Conservation (phyloP, 2,888 invertebrate genomes). For the Hypsopygia costalis region DNA sequence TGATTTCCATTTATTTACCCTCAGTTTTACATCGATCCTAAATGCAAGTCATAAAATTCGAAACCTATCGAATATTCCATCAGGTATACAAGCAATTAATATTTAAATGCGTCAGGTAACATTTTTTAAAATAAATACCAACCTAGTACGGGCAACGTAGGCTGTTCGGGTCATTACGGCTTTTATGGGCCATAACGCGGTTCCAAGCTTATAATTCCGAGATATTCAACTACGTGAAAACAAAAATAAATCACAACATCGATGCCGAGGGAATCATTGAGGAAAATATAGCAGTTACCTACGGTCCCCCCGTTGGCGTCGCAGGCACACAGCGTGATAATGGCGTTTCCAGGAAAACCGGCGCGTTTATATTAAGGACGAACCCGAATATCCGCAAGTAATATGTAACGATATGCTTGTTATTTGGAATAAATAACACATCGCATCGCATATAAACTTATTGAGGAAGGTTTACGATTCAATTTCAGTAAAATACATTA, state of each 20-base stretch:
- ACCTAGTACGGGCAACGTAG: conserved; percentile 22
- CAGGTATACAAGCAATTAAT: neutral
- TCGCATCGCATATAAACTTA: neutral
- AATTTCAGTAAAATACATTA: neutral
- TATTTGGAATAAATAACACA: neutral
- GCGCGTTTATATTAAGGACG: neutral
- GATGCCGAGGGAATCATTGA: conserved; percentile 25
- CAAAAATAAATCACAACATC: conserved; percentile 53
- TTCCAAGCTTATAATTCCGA: conserved; percentile 52
- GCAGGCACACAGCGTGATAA: neutral
- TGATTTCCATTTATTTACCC: too few relatives aligned
- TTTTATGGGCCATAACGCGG: conserved; percentile 54
- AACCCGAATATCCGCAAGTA: neutral
- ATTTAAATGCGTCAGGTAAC: neutral
- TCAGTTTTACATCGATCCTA: too few relatives aligned
- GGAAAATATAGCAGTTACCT: neutral
- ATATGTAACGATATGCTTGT: conserved; percentile 2
- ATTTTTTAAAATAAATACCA: conserved; percentile 37
- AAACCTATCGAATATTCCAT: neutral
- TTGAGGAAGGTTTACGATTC: neutral
- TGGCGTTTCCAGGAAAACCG: neutral
- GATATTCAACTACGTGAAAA: conserved; percentile 49
- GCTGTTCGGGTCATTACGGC: conserved; percentile 40
- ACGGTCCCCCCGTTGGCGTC: neutral
- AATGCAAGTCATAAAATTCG: too few relatives aligned